Evolutionary conservation across 92 coral and sea anemone species (phyloP), one percentile per base, ranked within the genome.

Genomic region (Phenganax stokvisi): DNA sequence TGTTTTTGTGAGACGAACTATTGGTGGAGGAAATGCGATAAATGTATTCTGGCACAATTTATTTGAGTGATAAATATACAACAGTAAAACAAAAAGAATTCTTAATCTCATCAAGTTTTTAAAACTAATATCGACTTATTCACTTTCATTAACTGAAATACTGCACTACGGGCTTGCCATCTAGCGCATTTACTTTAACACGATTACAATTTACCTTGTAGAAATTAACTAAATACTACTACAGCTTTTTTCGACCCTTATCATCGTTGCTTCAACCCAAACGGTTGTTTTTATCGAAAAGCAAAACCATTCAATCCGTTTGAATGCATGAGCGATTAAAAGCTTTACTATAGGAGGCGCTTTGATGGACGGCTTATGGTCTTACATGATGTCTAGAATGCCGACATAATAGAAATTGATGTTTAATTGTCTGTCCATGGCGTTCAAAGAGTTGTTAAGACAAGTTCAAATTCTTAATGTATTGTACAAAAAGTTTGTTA

Each of bases 301-400:
- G 29, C 73, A 30, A 37, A 12, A 53, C 73, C 47, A 68, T 68
- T 68, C 73, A 68, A 68, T 68, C 73, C 10, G 53, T 28, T 68
- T 30, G 47, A 68, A 64, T 64, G 16, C 47, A 68, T 37, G 73
- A 68, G 54, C 73, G 52, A 68, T 68, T 68, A 29, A 30, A n/a
- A 28, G 4, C 52, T 68, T 10, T 1, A 13, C 73, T 10, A 20
- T 20, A 20, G 73, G 73, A 68, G 73, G 73, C 17, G 12, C 11
- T 68, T 68, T 53, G 9, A 28, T 68, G 29, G 73, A 68, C 5
- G 73, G 73, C 31, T 68, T 68, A 68, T 3, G 31, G 47, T 30
- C 47, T 68, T 30, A 9, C 11, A 20, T 6, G 10, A 53, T 9
- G n/a, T 12, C 29, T 9, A 37, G 47, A 37, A 37, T 68, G 73